Evolutionary conservation across 2,797 vertebrate species (phyloP), one percentile per base, ranked within the genome.

Genomic region (Ispidina picta): DNA sequence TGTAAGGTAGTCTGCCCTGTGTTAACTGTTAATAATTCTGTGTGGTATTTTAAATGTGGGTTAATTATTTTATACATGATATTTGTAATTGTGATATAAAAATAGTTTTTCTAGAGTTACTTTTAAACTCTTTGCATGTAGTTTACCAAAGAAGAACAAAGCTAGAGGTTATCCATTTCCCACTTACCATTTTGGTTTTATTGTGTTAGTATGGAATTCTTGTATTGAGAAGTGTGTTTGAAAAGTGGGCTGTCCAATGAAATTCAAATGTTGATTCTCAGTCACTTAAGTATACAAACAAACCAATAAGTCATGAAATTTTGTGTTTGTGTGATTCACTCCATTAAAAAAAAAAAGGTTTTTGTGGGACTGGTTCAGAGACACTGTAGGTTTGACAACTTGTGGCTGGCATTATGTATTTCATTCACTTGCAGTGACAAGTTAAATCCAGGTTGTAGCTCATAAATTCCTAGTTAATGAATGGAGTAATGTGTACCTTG

Each of bases 301-400:
- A 55, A 28, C 4, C 37, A 46, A 0, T 56, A 90, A 72, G 41
- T 15, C 3, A 2, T 52, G 49, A 41, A 55, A 19, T 18, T 62
- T 76, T 80, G 12, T 86, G 75, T 91, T 86, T 72, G 15, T 63
- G 25, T 88, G 92, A 86, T 60, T 92, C 81, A 86, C 15, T 86
- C 69, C 52, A 39, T 91, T 83, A 39, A 39, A 39, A 39, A 39
- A 37, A 93, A 95, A 91, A 94, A 43, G 63, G n/a, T 83, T 46
- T 86, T 85, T 96, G 60, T 83, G 46, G 86, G 86, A 63, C 79
- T n/a, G 46, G 44, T 72, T 29, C 82, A 88, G 90, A 90, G 88
- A 60, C 81, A 35, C 83, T 88, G 62, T 88, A 88, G 95, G 92
- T 84, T 64, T 83, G 91, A 71, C 59, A 43, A 75, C 79, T 88